Evolutionary conservation across 2,797 vertebrate species (phyloP), one percentile per base, ranked within the genome.

Genomic region (Syngnathus acus): DNA sequence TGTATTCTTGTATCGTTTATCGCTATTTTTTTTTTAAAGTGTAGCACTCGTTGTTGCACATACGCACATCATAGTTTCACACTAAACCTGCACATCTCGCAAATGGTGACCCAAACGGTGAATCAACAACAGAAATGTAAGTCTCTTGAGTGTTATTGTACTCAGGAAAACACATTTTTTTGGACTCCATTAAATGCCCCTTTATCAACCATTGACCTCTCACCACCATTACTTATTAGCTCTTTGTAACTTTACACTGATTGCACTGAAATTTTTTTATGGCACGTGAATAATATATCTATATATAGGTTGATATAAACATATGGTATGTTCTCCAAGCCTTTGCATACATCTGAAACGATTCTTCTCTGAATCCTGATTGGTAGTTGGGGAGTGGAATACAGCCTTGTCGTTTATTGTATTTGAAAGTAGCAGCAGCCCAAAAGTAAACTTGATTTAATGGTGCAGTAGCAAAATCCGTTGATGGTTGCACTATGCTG

Each of bases 281-380:
- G 91, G 89, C 88, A 90, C 87, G 62, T 87, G 74, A 86, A 76
- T 73, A 78, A 79, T 80, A 83, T 66, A 81, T 74, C 32, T 32
- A 32, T 78, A 60, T 66, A 80, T 73, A 80, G 61, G 37, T 74
- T 61, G 26, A 78, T 82, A 81, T 68, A 82, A 82, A 85, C 76
- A 86, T 82, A 75, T 64, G 58, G 70, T 71, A 40, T 74, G 71
- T 58, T 57, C 69, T 68, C 64, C 62, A 69, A 68, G 67, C 73
- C 74, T 72, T 72, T 68, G 61, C 65, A 69, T 71, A 66, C 63
- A 13, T 70, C 67, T 78, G 78, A 75, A 77, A 74, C 66, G 74
- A 74, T 59, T 64, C 72, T 63, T 45, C 61, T 74, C 42, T 66
- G 50, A 68, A 64, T 76, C 60, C 66, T 72, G 65, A 65, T 61